These are phyloP conservation scores for Graptemys geographica DNA, from an alignment of 2,797 vertebrate species.

Conservation along the genomic window DNA sequence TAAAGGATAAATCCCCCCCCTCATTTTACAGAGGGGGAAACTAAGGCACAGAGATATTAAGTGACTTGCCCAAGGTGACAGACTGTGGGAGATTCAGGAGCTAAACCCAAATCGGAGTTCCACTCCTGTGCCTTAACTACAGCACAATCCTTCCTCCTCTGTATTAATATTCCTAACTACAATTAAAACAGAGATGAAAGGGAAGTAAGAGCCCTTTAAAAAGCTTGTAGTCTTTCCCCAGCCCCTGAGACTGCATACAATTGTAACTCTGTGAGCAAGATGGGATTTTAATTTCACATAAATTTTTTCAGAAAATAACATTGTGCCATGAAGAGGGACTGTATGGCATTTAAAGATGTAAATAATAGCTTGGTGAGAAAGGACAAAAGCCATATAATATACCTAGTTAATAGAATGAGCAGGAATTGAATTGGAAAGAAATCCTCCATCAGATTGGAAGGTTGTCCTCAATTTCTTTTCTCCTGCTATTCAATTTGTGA, in stretches of 20 bases:
- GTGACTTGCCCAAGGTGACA: background rate
- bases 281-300: background rate
- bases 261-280: too few relatives aligned
- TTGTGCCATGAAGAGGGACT: background rate
- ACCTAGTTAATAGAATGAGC: too few relatives aligned
- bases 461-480: too few relatives aligned
- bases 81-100: background rate
- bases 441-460: too few relatives aligned
- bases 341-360: background rate
- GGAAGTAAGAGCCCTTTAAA: background rate
- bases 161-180: background rate
- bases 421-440: too few relatives aligned
- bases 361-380: background rate
- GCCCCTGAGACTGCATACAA: too few relatives aligned
- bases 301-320: background rate
- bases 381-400: background rate
- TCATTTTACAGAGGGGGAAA: background rate
- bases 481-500: too few relatives aligned
- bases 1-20: background rate
- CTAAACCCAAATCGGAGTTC: background rate
- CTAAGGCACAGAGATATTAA: too few relatives aligned
- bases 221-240: background rate
- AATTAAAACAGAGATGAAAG: background rate
- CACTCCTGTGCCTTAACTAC: background rate
- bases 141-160: background rate